Conservation (phyloP, 92 coral and sea anemone species). For the Chrysogorgia sp. region DNA sequence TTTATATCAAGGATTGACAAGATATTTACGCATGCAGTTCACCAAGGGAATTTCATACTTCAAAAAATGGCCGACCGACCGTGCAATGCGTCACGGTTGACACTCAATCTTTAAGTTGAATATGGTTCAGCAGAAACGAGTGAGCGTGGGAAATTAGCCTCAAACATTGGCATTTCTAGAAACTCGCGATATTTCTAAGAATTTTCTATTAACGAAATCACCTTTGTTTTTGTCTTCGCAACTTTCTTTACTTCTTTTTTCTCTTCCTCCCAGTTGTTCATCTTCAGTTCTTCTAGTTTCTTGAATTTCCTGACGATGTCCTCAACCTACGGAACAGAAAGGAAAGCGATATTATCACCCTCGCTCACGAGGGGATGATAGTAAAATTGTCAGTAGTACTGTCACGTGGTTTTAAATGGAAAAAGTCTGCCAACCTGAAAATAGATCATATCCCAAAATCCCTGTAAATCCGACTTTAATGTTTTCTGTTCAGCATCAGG, state of each 20-base stretch:
- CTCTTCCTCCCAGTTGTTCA: slow-evolving; percentile 82
- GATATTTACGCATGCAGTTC: too few species aligned
- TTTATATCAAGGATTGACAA: too few species aligned
- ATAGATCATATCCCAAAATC: slow-evolving; percentile 99
- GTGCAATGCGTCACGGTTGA: too few species aligned
- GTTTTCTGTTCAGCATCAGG: slow-evolving; percentile 73
- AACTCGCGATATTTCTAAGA: neutral
- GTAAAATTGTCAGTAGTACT: neutral
- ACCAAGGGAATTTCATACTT: too few species aligned
- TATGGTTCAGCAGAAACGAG: too few species aligned
- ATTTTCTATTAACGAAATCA: neutral
- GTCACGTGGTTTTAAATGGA: neutral
- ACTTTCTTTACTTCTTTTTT: slow-evolving; percentile 54
- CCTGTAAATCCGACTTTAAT: slow-evolving; percentile 74
- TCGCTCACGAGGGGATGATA: neutral
- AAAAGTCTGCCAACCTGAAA: slow-evolving; percentile 67
- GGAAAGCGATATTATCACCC: neutral
- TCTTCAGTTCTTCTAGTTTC: slow-evolving; percentile 67
- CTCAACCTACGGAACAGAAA: slow-evolving; percentile 67
- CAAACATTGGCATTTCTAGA: neutral
- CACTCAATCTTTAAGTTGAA: too few species aligned
- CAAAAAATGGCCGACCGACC: too few species aligned
- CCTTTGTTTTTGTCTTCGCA: slow-evolving; percentile 67
- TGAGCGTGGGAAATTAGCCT: neutral
- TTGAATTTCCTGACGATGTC: slow-evolving; percentile 78